Base-by-base conservation (phyloP, 2,888 invertebrate genomes). In the Sarcophaga variegata region DNA sequence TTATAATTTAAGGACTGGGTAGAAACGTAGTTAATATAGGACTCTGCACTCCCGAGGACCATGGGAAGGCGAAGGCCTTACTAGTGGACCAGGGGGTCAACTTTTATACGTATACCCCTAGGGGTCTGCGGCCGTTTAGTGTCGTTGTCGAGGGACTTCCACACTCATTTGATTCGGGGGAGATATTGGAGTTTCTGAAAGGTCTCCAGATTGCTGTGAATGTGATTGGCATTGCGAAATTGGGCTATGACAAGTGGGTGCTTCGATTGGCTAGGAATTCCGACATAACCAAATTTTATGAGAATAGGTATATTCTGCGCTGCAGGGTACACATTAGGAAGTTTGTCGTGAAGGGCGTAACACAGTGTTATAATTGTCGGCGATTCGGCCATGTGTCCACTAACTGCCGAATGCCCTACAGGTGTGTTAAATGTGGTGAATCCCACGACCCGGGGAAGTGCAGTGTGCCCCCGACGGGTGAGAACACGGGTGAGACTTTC, bases 51-150 rank as follows among this genome's bases (percentile, higher is more conserved):
- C 27, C 5, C 4, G 27, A 4, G 4, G 27, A 27, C 27, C 4
- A 27, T 5, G 27, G 3, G 4, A 27, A 27, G 27, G 27, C 5
- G 4, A 27, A 27, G 27, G 5, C 12, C 2, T 12, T 69, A 11
- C 69, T 69, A 1, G 49, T 12, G 5, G 14, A 22, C 0, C 11
- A 25, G 22, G 25, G 10, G 6, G 63, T 63, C 4, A 22, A 63
- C 8, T 67, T 45, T 20, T 67, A 47, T 67, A 67, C 49, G 5
- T 49, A 69, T 10, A 69, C 69, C 47, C 69, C 69, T 20, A 69
- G 11, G 47, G 47, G 47, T 47, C 47, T 22, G 14, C 47, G 69
- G 12, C 69, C 69, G 2, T 47, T 49, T 11, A 22, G 20, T 6
- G 69, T 49, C 1, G 69, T 69, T 0, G 12, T 69, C 12, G 47